Base-by-base conservation (phyloP, 1,140 invertebrate species). In the Ceratina australensis region DNA sequence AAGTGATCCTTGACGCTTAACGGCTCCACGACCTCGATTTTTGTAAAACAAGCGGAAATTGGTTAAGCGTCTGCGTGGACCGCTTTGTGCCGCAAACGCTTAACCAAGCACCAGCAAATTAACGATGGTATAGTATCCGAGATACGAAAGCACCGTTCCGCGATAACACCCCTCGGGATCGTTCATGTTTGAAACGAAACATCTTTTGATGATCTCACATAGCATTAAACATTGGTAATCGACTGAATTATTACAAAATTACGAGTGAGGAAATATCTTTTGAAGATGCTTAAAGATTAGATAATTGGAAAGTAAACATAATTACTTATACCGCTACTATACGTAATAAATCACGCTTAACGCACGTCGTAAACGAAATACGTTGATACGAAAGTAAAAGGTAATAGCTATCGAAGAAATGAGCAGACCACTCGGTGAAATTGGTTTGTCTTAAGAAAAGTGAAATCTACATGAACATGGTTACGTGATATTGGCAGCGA, bases 11-110 rank as follows among this genome's bases (percentile, higher is more conserved):
- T 81, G 75, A 76, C 77, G 67, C 78, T 80, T 89, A 89, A 89
- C 87, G 88, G 87, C 86, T 85, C 81, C 78, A 81, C 83, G 86
- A 88, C 88, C 87, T 90, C 87, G 81, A 91, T 91, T 90, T 90
- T 82, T 87, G 73, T 80, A 61, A 80, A 80, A 76, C 56, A 76
- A 76, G 85, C 87, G 88, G 88, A 89, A 90, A 90, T 88, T 83
- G 86, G 82, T 85, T 83, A 82, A 80, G 74, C 74, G 66, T 71
- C 47, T 57, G 54, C 57, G 60, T 20, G 59, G 67, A 78, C 50
- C 64, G 22, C 60, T 64, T 64, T 78, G 50, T 33, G 16, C n/a
- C n/a, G 18, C 47, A n/a, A n/a, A n/a, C n/a, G n/a, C n/a, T n/a
- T n/a, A n/a, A n/a, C n/a, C n/a, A n/a, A n/a, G 26, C 56, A 20